phyloP scores from a whole-genome alignment of 2,797 vertebrate species.

The Pipistrellus pygmaeus region DNA sequence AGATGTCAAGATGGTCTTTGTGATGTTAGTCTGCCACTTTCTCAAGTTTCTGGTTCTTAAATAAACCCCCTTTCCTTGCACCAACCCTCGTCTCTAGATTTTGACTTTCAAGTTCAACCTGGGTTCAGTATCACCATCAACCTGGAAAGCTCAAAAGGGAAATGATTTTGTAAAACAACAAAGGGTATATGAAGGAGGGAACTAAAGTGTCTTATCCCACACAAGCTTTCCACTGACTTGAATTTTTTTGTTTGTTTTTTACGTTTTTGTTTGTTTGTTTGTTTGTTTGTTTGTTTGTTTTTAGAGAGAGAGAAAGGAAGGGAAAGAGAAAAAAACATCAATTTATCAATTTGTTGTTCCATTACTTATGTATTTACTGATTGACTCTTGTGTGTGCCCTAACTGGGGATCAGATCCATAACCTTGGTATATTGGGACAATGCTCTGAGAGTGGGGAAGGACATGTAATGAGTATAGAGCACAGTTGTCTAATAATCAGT shows the following conservation, averaged over 20 bases:
- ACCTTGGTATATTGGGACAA: neutral
- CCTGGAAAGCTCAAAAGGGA: neutral
- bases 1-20: neutral
- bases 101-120: neutral
- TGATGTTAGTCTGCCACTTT: neutral
- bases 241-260: no score
- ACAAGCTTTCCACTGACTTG: neutral
- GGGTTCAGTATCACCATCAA: neutral
- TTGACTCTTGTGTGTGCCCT: neutral
- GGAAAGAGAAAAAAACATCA: neutral
- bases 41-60: neutral
- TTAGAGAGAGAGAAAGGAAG: neutral
- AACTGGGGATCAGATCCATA: neutral
- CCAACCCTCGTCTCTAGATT: neutral
- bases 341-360: neutral
- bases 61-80: neutral
- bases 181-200: neutral
- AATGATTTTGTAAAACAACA: conserved; percentile 3
- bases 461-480: no score
- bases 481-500: no score
- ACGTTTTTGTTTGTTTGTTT: no score
- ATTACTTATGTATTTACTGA: neutral
- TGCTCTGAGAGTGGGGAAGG: neutral
- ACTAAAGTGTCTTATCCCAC: neutral
- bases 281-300: neutral